Conservation (phyloP, 2,888 invertebrate genomes). For the Acronicta leporina region DNA sequence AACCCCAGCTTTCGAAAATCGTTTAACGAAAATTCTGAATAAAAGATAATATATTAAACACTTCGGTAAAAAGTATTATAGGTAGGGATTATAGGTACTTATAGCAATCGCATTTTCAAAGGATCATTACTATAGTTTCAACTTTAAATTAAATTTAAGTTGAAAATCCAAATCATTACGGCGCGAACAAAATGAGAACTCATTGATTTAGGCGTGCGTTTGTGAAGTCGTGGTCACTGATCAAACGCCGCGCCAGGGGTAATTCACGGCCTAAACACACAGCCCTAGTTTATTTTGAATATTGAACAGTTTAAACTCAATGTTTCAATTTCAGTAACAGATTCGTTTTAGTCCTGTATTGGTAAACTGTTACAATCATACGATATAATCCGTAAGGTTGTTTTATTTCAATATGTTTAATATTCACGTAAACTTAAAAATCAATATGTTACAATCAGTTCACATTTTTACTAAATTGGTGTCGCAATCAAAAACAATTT, state of each 20-base stretch:
- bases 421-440: no score
- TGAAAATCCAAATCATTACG: conserved; percentile 19
- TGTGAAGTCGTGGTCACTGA: conserved; percentile 18
- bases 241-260: conserved; percentile 34
- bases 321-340: conserved; percentile 12
- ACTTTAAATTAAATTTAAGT: background rate
- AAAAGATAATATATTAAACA: no score
- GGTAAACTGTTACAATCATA: background rate
- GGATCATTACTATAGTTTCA: no score
- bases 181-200: conserved; percentile 12
- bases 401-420: no score
- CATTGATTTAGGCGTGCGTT: conserved; percentile 40
- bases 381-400: no score
- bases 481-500: background rate
- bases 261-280: conserved; percentile 33
- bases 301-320: conserved; percentile 25
- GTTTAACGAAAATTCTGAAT: no score
- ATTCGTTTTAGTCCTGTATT: conserved; percentile 17
- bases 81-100: no score
- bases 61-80: no score
- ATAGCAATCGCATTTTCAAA: no score
- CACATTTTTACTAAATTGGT: background rate
- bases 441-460: background rate
- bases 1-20: no score
- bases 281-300: conserved; percentile 40